Percentiles rank a stretch among this genome's conserved stretches.
Conservation (phyloP, 1,140 invertebrate species). For the Aradophagus sp. region DNA sequence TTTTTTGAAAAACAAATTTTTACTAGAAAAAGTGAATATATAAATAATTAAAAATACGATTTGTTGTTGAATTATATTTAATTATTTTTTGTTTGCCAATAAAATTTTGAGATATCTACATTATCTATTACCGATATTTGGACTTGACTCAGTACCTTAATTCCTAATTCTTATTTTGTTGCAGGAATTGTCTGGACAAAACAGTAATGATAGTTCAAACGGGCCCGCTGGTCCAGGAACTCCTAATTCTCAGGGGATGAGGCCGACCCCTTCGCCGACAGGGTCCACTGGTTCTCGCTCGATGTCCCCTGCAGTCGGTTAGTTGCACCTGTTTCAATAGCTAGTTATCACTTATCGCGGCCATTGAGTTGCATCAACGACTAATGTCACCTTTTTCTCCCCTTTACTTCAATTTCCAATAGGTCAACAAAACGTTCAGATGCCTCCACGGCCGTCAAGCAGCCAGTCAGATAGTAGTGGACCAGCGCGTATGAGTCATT, state of each 20-base stretch:
- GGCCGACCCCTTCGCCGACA: conserved; percentile 93
- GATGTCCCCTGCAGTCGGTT: conserved; percentile 96
- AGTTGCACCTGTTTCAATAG: no score
- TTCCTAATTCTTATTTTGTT: no score
- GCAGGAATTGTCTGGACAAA: conserved; percentile 88
- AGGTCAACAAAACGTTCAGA: conserved; percentile 93
- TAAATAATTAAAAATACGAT: no score
- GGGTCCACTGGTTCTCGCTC: conserved; percentile 94
- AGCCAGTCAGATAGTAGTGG: conserved; percentile 88
- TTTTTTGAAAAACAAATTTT: no score
- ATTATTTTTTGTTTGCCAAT: no score
- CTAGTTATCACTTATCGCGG: no score
- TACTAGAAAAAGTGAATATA: no score
- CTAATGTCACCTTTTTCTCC: not conserved
- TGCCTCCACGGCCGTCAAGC: conserved; percentile 92
- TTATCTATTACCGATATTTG: no score
- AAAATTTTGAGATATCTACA: no score
- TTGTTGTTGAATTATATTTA: no score
- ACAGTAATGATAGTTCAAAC: conserved; percentile 88
- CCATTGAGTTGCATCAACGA: no score
- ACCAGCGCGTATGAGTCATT: conserved; percentile 82
- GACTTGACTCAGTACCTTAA: no score
- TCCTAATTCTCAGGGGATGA: conserved; percentile 85
- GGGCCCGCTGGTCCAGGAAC: conserved; percentile 83
- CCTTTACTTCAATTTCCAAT: conserved; percentile 5